Evolutionary conservation across 2,797 vertebrate species (phyloP).

Genomic region (Enteromius treurensis): DNA sequence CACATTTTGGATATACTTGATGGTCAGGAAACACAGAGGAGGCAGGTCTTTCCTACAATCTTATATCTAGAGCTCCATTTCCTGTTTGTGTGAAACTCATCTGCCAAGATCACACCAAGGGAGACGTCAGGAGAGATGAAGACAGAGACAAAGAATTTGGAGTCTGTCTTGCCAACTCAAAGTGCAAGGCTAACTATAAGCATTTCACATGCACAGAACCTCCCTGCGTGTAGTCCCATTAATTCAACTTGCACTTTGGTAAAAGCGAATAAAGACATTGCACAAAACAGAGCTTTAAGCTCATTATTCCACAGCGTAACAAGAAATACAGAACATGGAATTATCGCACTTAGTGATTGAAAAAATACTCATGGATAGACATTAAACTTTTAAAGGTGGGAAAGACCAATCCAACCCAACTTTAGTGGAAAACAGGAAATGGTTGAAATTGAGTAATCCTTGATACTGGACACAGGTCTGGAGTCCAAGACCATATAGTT

Average conservation of each 20-base stretch:
- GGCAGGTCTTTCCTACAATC: slow-evolving; percentile 1
- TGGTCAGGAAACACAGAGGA: slow-evolving; percentile 64
- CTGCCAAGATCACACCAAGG: slow-evolving; percentile 56
- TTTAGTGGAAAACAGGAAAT: background rate
- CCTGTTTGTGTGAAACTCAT: slow-evolving; percentile 69
- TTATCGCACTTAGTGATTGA: background rate
- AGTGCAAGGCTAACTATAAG: background rate
- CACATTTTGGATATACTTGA: slow-evolving; percentile 25
- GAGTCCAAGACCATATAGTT: background rate
- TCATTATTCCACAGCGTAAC: background rate
- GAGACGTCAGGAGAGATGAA: background rate
- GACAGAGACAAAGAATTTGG: background rate
- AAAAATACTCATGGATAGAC: background rate
- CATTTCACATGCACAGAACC: background rate
- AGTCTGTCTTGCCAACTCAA: background rate
- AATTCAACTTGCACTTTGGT: background rate
- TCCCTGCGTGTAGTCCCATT: background rate
- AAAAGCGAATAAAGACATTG: background rate
- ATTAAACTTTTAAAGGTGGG: background rate
- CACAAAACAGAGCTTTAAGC: background rate
- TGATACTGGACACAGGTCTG: background rate
- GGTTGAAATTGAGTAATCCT: background rate
- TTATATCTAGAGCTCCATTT: slow-evolving; percentile 58
- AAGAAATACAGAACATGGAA: background rate
- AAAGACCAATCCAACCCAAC: background rate